A percentile compares a stretch with the other conserved stretches of the same genome.
These are phyloP conservation scores for Poeciliopsis paucimaculata DNA, from an alignment of 2,797 vertebrate genomes.

Conservation along the genomic window DNA sequence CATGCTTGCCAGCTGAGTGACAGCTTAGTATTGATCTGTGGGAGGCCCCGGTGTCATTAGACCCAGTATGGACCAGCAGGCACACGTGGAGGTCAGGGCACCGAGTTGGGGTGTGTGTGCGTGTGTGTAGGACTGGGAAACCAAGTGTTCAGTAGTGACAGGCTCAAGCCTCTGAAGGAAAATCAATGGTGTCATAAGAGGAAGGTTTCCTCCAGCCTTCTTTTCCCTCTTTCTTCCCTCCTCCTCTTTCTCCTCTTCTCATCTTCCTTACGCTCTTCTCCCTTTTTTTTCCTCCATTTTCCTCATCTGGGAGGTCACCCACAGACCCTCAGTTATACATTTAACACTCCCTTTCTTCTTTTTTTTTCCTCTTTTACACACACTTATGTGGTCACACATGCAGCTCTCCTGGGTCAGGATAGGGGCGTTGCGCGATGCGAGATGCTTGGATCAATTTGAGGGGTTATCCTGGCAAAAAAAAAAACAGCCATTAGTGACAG, in stretches of 20 bases:
- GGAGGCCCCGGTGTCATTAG: slow-evolving; percentile 96
- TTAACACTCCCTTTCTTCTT: slow-evolving; percentile 64
- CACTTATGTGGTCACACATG: slow-evolving; percentile 9
- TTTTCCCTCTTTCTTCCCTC: slow-evolving; percentile 51
- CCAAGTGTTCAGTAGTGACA: slow-evolving; percentile 93
- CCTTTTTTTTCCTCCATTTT: slow-evolving; percentile 16
- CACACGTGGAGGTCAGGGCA: slow-evolving; percentile 95
- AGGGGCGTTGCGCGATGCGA: slow-evolving; percentile 47
- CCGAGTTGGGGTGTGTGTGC: slow-evolving; percentile 51
- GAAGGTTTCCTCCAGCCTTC: slow-evolving; percentile 92
- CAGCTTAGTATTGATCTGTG: slow-evolving; percentile 96
- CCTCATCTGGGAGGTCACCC: slow-evolving; percentile 46
- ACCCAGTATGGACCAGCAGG: slow-evolving; percentile 93
- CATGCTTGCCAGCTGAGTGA: slow-evolving; percentile 86
- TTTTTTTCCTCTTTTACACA: slow-evolving; percentile 2
- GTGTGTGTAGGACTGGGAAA: slow-evolving; percentile 49
- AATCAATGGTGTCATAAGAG: slow-evolving; percentile 99
- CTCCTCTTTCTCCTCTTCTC: slow-evolving; percentile 49
- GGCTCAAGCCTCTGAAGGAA: slow-evolving; percentile 93
- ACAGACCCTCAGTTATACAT: slow-evolving; percentile 70
- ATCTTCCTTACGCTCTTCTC: slow-evolving; percentile 45
- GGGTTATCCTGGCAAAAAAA: slow-evolving; percentile 66
- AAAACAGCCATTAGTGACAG: slow-evolving; percentile 70
- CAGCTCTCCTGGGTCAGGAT: slow-evolving; percentile 45
- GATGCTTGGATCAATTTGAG: slow-evolving; percentile 67